Evolutionary conservation across 2,113 vertebrate species (phyloP).

Genomic region (Etia nguti): DNA sequence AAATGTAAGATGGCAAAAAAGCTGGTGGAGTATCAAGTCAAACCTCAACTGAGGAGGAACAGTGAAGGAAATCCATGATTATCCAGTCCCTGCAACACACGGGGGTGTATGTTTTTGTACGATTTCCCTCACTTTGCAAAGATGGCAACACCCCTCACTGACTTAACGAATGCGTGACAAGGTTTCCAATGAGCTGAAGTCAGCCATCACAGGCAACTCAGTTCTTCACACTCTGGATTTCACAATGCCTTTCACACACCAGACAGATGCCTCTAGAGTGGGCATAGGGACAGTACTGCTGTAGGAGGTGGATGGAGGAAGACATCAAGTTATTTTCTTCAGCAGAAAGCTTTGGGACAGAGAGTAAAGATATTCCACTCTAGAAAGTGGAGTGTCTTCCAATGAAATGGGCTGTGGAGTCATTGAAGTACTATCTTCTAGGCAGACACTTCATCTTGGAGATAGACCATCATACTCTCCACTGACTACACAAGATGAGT

Average conservation of each 20-base stretch:
- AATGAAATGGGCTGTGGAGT: not conserved
- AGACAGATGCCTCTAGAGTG: not conserved
- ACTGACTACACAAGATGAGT: not conserved
- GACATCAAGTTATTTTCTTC: not conserved
- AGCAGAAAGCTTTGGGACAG: not conserved
- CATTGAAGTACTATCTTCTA: not conserved
- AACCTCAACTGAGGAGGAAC: not conserved
- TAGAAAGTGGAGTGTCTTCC: not conserved
- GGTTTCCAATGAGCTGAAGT: not conserved
- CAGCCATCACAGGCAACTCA: not conserved
- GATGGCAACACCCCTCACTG: not conserved
- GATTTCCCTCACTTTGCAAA: not conserved
- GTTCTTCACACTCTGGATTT: not conserved
- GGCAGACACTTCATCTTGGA: not conserved
- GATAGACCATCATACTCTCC: not conserved
- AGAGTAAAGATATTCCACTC: not conserved
- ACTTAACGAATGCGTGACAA: fast-evolving
- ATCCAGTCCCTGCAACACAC: not conserved
- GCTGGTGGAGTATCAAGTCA: not conserved
- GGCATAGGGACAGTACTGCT: not conserved
- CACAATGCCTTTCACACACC: not conserved
- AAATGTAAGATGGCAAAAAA: not conserved
- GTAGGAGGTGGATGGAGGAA: not conserved
- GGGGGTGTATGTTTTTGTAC: not conserved
- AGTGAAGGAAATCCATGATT: not conserved